Evolutionary conservation across 1,140 invertebrate genomes (phyloP), one percentile per base, ranked within the genome.

Genomic region (Macrosteles quadrilineatus): DNA sequence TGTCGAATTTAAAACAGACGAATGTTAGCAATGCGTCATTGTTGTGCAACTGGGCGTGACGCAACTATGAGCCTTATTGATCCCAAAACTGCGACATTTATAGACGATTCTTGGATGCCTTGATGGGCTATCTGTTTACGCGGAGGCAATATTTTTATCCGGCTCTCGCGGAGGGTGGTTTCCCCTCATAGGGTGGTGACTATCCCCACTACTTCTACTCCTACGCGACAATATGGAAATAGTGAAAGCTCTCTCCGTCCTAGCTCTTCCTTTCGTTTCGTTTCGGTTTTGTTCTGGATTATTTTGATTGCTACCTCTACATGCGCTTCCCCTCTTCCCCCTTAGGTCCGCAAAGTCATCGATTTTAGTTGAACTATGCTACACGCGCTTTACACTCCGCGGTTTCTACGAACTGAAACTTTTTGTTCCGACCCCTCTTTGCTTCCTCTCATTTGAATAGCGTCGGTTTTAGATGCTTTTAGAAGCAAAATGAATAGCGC

Each of bases 191-290:
- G 47, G 27, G 55, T 14, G 47, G 55, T 25, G 27, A 23, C 27
- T 29, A 27, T 23, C 47, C 55, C 55, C 55, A 27, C 55, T 29
- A 59, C 55, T 59, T 23, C 55, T 59, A 59, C 55, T 59, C 55
- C 55, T 59, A 59, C 55, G 55, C 55, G 55, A 59, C 55, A 59
- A 59, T 59, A 59, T 59, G 55, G 55, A 27, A 59, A 59, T 59
- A 59, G 55, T 59, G 55, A 59, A 50, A 59, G 23, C 55, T 59
- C 55, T 59, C n/a, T 59, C n/a, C 55, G 27, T 23, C 25, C 27
- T 59, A 27, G 27, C 55, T 59, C 27, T 30, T 59, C 55, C 55
- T 59, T 59, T 59, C 55, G 55, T 59, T 59, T 36, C 25, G 55
- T 4, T 59, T 59, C 25, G 14, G 47, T 50, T 59, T 23, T 14